A percentile compares a stretch with the other conserved stretches of the same genome.
Conservation (phyloP, 2,113 vertebrate genomes). For the Oryzias melastigma region DNA sequence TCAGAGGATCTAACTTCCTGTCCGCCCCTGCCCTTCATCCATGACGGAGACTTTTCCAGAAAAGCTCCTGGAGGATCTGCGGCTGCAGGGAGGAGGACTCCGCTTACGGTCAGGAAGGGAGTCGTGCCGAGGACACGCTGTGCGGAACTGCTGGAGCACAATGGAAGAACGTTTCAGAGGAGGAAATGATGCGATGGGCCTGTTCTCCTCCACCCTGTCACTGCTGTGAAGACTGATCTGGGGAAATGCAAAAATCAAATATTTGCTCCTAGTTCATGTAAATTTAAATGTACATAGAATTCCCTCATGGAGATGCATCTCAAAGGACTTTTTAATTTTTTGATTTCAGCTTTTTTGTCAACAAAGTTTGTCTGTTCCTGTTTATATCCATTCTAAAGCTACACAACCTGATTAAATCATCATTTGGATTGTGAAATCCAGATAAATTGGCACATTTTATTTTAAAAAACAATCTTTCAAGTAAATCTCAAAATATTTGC, state of each 20-base stretch:
- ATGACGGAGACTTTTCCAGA: conserved; percentile 25
- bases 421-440: too few species aligned
- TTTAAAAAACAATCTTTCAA: too few species aligned
- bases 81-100: conserved; percentile 2
- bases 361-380: too few species aligned
- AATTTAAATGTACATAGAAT: too few species aligned
- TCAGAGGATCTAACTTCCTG: conserved; percentile 9
- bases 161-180: conserved; percentile 47
- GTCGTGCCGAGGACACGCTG: conserved; percentile 46
- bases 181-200: conserved; percentile 44
- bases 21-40: conserved; percentile 32
- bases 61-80: conserved; percentile 11
- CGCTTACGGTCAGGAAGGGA: conserved; percentile 57
- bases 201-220: conserved; percentile 21
- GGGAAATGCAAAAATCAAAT: neutral
- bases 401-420: too few species aligned
- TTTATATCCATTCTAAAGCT: too few species aligned
- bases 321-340: too few species aligned
- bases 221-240: conserved; percentile 19
- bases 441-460: too few species aligned
- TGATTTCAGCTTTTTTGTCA: too few species aligned
- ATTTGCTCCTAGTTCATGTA: too few species aligned
- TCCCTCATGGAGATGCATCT: too few species aligned
- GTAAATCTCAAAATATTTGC: too few species aligned
- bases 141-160: conserved; percentile 36